Conservation (phyloP, 2,113 vertebrate genomes). For the mouse (Mus musculus) region DNA sequence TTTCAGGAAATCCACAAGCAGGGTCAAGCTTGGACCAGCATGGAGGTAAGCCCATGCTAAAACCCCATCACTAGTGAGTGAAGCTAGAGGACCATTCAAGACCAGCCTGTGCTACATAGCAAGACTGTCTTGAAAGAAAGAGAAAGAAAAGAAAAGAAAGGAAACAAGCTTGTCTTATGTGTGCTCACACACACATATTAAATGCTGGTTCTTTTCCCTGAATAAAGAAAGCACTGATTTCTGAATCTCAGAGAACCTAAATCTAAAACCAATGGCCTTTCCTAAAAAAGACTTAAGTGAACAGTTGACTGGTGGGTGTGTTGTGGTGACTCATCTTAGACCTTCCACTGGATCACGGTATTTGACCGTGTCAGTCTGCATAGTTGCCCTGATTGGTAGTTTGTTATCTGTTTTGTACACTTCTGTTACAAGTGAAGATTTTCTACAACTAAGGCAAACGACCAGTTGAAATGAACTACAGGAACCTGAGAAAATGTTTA, state of each 20-base stretch:
- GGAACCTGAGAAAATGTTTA: neutral
- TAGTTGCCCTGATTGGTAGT: neutral
- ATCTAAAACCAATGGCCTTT: neutral
- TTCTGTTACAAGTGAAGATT: conserved; percentile 39
- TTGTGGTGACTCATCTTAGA: neutral
- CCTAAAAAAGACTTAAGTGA: neutral
- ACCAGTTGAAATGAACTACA: conserved; percentile 4
- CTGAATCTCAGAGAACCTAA: neutral
- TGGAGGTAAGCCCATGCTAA: neutral
- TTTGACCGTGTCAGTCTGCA: neutral
- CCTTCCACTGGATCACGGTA: neutral
- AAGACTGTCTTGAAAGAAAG: neutral
- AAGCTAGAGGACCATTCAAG: neutral
- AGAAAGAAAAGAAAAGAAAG: no score
- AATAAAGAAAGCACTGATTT: conserved; percentile 36
- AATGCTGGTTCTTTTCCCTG: conserved; percentile 22
- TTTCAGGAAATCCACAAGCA: neutral
- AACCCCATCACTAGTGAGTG: neutral
- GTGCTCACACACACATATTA: neutral
- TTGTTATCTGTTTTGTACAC: neutral
- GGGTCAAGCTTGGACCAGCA: neutral
- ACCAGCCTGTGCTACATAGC: neutral
- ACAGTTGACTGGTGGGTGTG: neutral
- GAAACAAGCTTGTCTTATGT: neutral
- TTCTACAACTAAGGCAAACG: neutral